These are phyloP conservation scores for Chrysomallon squamiferum DNA, from an alignment of 1,140 invertebrate species.

Conservation along the genomic window DNA sequence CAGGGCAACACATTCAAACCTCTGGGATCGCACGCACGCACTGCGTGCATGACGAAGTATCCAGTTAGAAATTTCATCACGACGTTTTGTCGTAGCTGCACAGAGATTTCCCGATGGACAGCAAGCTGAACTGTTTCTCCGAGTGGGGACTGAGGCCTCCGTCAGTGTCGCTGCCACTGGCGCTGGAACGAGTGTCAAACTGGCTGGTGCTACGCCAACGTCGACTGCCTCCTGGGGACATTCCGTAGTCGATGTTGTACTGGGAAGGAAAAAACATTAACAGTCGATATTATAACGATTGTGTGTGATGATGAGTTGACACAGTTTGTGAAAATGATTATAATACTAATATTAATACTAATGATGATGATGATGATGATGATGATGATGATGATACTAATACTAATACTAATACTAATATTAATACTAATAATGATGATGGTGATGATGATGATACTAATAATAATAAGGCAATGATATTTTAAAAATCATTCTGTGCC, in stretches of 20 bases:
- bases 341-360: neutral
- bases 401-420: neutral
- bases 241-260: conserved; percentile 60
- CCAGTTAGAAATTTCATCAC: too few relatives aligned
- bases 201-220: conserved; percentile 35
- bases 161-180: conserved; percentile 19
- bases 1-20: too few relatives aligned
- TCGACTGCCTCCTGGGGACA: conserved; percentile 40
- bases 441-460: too few relatives aligned
- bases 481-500: too few relatives aligned
- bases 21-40: too few relatives aligned
- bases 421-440: neutral
- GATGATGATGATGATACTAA: neutral
- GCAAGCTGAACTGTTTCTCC: conserved; percentile 13
- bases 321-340: neutral
- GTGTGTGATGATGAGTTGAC: neutral
- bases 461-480: too few relatives aligned
- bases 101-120: too few relatives aligned
- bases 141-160: conserved; percentile 31
- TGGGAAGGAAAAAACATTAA: conserved; percentile 28
- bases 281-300: neutral
- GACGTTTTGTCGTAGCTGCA: too few relatives aligned
- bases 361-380: neutral
- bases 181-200: conserved; percentile 36
- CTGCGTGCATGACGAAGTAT: too few relatives aligned